Conservation (phyloP, 2,888 invertebrate genomes). For the Baronia brevicornis region DNA sequence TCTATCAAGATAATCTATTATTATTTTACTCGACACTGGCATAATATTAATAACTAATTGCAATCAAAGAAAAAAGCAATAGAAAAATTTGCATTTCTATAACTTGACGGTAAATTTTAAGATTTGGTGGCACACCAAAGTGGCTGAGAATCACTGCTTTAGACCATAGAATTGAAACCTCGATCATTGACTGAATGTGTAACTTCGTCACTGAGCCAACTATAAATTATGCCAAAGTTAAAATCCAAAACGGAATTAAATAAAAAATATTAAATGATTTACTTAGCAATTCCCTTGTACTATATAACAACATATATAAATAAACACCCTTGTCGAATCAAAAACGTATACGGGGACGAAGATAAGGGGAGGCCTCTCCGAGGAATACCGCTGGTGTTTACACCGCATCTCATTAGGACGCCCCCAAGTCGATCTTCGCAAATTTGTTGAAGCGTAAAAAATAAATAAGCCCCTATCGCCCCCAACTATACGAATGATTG, state of each 20-base stretch:
- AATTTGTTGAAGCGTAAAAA: constrained; percentile 54
- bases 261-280: constrained; percentile 7
- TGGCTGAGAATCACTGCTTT: too few relatives aligned
- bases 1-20: too few relatives aligned
- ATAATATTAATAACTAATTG: too few relatives aligned
- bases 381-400: constrained; percentile 56
- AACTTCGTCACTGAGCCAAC: too few relatives aligned
- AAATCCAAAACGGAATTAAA: constrained; percentile 1
- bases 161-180: too few relatives aligned
- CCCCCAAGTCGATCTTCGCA: constrained; percentile 29
- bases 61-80: too few relatives aligned
- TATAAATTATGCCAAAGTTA: not conserved
- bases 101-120: too few relatives aligned
- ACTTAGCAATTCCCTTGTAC: constrained; percentile 9
- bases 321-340: constrained; percentile 23
- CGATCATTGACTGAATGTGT: too few relatives aligned
- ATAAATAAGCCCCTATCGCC: constrained; percentile 46
- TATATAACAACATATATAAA: constrained; percentile 4
- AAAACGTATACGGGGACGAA: constrained; percentile 22
- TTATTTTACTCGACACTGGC: too few relatives aligned
- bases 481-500: constrained; percentile 34
- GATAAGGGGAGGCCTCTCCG: constrained; percentile 32
- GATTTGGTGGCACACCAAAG: too few relatives aligned
- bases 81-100: too few relatives aligned
- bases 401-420: constrained; percentile 61